phyloP scores from a whole-genome alignment of 2,113 vertebrate species.

The Mesocricetus auratus region DNA sequence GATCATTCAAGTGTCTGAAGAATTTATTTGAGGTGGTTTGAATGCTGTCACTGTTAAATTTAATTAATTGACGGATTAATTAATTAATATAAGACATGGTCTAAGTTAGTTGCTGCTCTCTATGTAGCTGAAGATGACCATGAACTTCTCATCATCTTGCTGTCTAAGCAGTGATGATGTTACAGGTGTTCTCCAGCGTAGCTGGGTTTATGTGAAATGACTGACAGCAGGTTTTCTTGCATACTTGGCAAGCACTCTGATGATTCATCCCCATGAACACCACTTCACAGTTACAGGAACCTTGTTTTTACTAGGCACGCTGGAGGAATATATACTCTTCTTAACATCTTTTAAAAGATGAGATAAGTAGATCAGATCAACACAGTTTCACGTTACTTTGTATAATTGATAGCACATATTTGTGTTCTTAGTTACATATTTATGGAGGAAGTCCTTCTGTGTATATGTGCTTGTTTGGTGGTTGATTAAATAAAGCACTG shows the following conservation, averaged over 20 bases:
- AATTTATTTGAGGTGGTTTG: neutral
- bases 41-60: neutral
- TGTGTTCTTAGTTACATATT: neutral
- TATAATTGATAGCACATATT: neutral
- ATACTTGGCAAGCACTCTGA: neutral
- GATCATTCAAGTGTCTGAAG: neutral
- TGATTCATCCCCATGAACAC: neutral
- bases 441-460: too few relatives aligned
- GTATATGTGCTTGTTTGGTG: too few relatives aligned
- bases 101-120: too few relatives aligned
- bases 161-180: neutral
- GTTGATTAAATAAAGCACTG: too few relatives aligned
- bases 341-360: neutral
- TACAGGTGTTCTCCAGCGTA: neutral
- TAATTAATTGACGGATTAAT: neutral
- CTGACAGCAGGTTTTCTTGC: neutral
- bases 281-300: neutral
- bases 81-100: neutral
- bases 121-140: neutral
- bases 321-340: neutral
- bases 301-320: neutral
- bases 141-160: neutral
- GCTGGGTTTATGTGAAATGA: neutral
- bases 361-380: neutral
- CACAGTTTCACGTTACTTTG: neutral